Percentiles rank a stretch among this genome's conserved stretches.
Conservation (phyloP, 1,140 invertebrate genomes). For the Listronotus bonariensis region DNA sequence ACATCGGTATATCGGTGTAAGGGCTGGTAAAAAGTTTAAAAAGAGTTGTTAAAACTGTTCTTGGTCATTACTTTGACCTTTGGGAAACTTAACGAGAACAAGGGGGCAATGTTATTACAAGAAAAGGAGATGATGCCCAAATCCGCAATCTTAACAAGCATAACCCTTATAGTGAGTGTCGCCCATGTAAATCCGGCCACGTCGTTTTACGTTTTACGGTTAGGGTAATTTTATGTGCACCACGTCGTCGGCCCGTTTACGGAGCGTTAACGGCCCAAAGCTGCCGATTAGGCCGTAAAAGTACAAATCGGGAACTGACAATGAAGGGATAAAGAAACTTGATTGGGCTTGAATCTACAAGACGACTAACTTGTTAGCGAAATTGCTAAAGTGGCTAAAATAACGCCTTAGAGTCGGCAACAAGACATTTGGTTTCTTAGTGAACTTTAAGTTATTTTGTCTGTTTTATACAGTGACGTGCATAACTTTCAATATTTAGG, state of each 20-base stretch:
- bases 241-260: conserved; percentile 4
- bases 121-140: not conserved
- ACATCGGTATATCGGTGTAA: no score
- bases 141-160: conserved; percentile 13
- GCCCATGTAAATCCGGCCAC: conserved; percentile 1
- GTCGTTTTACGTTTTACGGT: conserved; percentile 12
- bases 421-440: no score
- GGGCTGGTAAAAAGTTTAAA: no score
- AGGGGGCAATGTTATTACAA: conserved; percentile 4
- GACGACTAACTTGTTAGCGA: conserved; percentile 2
- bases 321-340: conserved; percentile 14
- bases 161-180: conserved; percentile 2
- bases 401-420: no score
- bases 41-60: no score
- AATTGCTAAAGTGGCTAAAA: no score
- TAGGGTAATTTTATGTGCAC: conserved; percentile 13
- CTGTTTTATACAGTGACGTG: no score
- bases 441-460: no score
- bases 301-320: conserved; percentile 13
- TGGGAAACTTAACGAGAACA: conserved; percentile 1
- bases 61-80: not conserved
- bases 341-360: not conserved
- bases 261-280: conserved; percentile 12
- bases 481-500: no score
- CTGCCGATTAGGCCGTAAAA: conserved; percentile 15